Percentiles rank a stretch among this genome's conserved stretches.
phyloP scores from a whole-genome alignment of 2,888 invertebrate species.

The Trichogramma evanescens region DNA sequence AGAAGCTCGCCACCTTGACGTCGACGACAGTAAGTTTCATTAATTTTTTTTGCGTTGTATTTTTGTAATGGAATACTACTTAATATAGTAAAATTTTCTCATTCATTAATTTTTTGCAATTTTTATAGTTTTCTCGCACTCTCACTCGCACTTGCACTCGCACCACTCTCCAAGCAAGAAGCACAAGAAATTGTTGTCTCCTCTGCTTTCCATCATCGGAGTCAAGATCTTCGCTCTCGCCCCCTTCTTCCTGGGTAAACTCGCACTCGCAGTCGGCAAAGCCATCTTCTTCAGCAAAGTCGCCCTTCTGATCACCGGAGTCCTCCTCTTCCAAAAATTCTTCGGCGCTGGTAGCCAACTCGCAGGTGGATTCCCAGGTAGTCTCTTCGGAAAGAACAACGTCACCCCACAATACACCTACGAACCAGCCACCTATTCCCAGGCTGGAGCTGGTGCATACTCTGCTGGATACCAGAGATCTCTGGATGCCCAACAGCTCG shows the following conservation, averaged over 20 bases:
- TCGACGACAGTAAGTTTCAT: too few relatives aligned
- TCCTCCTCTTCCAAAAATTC: conserved; percentile 64
- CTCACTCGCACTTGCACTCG: too few relatives aligned
- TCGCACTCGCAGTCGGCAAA: conserved; percentile 68
- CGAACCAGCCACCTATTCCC: conserved; percentile 36
- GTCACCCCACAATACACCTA: conserved; percentile 16
- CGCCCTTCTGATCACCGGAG: conserved; percentile 66
- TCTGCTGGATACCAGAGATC: conserved; percentile 44
- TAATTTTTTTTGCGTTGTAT: too few relatives aligned
- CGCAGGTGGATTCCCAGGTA: conserved; percentile 23
- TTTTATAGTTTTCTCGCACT: too few relatives aligned
- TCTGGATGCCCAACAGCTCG: conserved; percentile 61
- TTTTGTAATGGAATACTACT: too few relatives aligned
- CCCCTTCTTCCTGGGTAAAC: conserved; percentile 64
- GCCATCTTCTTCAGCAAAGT: conserved; percentile 72
- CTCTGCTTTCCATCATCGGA: conserved; percentile 63
- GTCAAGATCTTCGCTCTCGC: conserved; percentile 66
- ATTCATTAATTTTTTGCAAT: too few relatives aligned
- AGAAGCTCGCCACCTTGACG: neutral
- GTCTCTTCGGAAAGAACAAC: conserved; percentile 35
- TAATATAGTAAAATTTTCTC: too few relatives aligned
- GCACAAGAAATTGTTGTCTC: conserved; percentile 66
- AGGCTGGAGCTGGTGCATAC: conserved; percentile 35
- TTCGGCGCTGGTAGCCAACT: conserved; percentile 46
- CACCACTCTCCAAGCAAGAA: conserved; percentile 38